Evolutionary conservation across 2,113 vertebrate genomes (phyloP).

Genomic region (Opisthocomus hoazin): DNA sequence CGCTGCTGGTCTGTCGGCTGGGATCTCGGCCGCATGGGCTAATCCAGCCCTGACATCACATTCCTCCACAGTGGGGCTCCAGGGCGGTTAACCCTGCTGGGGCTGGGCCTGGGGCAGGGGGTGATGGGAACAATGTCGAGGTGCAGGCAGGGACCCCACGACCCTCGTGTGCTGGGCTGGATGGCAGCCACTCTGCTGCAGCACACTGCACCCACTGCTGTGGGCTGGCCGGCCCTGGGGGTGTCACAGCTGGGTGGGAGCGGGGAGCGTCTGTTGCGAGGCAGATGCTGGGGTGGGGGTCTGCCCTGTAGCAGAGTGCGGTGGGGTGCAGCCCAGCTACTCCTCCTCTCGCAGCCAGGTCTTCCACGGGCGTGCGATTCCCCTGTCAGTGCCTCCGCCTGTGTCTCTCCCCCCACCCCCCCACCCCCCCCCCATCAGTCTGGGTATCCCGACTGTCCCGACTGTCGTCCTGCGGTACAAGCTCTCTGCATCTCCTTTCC

Average conservation of each 20-base stretch:
- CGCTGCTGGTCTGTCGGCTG: not conserved
- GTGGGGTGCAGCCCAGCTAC: not conserved
- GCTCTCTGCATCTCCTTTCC: not conserved
- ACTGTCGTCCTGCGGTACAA: accelerated
- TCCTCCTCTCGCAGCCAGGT: not conserved
- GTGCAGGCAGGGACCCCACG: not conserved
- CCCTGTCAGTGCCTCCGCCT: not conserved
- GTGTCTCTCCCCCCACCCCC: too few species aligned
- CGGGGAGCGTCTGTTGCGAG: accelerated
- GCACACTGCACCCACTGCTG: not conserved
- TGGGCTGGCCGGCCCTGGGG: accelerated
- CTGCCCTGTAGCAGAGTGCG: not conserved
- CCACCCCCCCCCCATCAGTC: accelerated
- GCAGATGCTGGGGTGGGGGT: not conserved
- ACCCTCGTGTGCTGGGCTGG: not conserved
- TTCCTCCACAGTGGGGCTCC: constrained; percentile 22
- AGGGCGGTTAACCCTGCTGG: not conserved
- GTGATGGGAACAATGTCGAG: not conserved
- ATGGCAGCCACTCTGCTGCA: not conserved
- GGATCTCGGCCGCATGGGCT: not conserved
- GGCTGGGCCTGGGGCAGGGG: not conserved
- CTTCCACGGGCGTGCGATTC: accelerated
- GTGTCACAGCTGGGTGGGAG: not conserved
- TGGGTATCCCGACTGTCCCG: accelerated
- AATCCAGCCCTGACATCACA: constrained; percentile 55